Conservation (phyloP, 2,113 vertebrate species). For the Siphamia tubifer region DNA sequence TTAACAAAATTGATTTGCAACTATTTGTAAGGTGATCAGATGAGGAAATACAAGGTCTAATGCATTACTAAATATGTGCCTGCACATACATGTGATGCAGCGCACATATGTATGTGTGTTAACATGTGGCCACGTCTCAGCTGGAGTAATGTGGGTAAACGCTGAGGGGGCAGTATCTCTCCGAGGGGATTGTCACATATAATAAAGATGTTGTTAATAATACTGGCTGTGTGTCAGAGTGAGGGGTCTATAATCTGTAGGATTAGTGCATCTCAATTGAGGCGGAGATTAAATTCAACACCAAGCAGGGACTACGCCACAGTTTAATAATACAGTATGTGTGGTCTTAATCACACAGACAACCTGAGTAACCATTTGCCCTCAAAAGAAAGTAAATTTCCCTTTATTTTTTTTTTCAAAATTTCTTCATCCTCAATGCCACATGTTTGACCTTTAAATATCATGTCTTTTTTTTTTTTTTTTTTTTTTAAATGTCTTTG, state of each 20-base stretch:
- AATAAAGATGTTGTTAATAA: slow-evolving; percentile 39
- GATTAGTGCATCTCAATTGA: slow-evolving; percentile 62
- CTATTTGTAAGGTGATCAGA: neutral
- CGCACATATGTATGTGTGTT: neutral
- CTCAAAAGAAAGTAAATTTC: too few species aligned
- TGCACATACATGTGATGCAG: neutral
- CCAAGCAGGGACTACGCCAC: slow-evolving; percentile 12
- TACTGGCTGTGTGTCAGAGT: neutral
- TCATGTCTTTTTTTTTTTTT: slow-evolving; percentile 27
- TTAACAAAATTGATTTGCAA: too few species aligned
- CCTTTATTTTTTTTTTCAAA: neutral
- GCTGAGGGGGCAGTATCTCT: neutral
- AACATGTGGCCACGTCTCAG: neutral
- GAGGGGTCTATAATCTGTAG: slow-evolving; percentile 49
- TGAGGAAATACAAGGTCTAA: neutral
- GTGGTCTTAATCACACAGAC: neutral
- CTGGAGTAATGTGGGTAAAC: slow-evolving; percentile 13
- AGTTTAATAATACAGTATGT: slow-evolving; percentile 24
- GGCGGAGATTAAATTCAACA: slow-evolving; percentile 60
- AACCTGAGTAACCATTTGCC: too few species aligned
- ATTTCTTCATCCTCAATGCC: neutral
- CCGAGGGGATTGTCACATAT: slow-evolving; percentile 27
- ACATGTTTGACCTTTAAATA: slow-evolving; percentile 60
- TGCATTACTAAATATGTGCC: too few species aligned
- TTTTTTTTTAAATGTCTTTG: too few species aligned